These are phyloP conservation scores for Epinotia ramella DNA, from an alignment of 2,888 invertebrate genomes.

Conservation along the genomic window DNA sequence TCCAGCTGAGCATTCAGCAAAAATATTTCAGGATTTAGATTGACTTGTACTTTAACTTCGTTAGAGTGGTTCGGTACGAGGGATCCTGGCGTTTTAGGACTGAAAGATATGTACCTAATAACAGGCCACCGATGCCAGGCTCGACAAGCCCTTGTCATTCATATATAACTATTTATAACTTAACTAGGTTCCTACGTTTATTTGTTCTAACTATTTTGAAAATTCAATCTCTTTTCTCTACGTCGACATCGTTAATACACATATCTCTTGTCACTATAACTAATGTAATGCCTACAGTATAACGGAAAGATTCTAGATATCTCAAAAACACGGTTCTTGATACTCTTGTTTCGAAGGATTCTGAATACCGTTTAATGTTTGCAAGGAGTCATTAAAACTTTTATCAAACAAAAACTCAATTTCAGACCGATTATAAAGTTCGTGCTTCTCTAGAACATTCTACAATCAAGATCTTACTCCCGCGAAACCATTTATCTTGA, in stretches of 20 bases:
- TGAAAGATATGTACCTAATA: too few species aligned
- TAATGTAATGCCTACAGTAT: too few species aligned
- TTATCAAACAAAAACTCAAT: slow-evolving; percentile 1
- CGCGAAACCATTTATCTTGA: slow-evolving; percentile 33
- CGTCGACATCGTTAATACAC: too few species aligned
- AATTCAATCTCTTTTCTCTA: too few species aligned
- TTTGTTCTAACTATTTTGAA: too few species aligned
- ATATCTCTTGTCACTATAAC: too few species aligned
- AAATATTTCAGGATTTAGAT: slow-evolving; percentile 45
- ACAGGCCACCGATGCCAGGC: too few species aligned
- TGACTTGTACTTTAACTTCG: slow-evolving; percentile 41
- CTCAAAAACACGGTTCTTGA: not conserved
- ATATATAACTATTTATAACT: too few species aligned
- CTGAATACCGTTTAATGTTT: not conserved
- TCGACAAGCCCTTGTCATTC: too few species aligned
- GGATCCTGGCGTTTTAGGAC: not conserved
- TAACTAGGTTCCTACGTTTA: too few species aligned
- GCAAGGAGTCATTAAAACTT: slow-evolving; percentile 4
- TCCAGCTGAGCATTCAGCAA: slow-evolving; percentile 48
- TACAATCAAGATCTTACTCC: slow-evolving; percentile 27
- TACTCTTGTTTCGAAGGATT: not conserved
- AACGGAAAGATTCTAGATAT: not conserved
- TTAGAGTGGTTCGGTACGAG: slow-evolving; percentile 5
- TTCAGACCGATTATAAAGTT: slow-evolving; percentile 6
- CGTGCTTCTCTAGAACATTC: slow-evolving; percentile 5